Conservation (phyloP, 2,113 vertebrate species). For the Hyla sarda region DNA sequence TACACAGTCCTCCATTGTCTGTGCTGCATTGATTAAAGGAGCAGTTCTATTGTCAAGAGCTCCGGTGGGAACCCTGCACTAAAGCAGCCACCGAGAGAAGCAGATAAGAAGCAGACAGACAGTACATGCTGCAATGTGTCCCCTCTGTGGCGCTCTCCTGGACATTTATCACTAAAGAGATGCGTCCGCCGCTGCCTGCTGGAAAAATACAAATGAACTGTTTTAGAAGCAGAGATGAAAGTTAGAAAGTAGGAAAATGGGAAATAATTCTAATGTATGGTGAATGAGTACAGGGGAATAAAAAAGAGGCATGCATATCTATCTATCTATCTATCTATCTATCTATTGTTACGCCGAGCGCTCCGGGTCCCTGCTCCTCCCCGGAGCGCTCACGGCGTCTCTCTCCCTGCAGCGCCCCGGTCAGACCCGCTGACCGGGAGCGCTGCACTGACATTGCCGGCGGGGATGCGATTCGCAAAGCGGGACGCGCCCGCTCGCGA, state of each 20-base stretch:
- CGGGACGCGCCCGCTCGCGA: too few relatives aligned
- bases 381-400: too few relatives aligned
- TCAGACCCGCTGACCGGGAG: too few relatives aligned
- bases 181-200: background rate
- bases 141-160: slow-evolving; percentile 4
- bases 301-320: too few relatives aligned
- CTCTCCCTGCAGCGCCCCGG: too few relatives aligned
- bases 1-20: background rate
- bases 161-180: slow-evolving; percentile 18
- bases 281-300: too few relatives aligned
- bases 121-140: slow-evolving; percentile 30
- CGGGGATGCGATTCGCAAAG: too few relatives aligned
- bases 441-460: too few relatives aligned
- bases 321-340: too few relatives aligned
- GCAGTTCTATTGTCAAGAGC: slow-evolving; percentile 33
- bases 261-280: background rate
- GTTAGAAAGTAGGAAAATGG: background rate
- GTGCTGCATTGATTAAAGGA: slow-evolving; percentile 10
- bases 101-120: slow-evolving; percentile 16
- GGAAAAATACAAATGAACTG: slow-evolving; percentile 7
- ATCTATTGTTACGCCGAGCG: too few relatives aligned
- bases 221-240: background rate
- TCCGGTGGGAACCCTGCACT: background rate
- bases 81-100: slow-evolving; percentile 25
- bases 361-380: too few relatives aligned